Evolutionary conservation across 2,113 vertebrate species (phyloP).

Genomic region (Rhinogobius similis): DNA sequence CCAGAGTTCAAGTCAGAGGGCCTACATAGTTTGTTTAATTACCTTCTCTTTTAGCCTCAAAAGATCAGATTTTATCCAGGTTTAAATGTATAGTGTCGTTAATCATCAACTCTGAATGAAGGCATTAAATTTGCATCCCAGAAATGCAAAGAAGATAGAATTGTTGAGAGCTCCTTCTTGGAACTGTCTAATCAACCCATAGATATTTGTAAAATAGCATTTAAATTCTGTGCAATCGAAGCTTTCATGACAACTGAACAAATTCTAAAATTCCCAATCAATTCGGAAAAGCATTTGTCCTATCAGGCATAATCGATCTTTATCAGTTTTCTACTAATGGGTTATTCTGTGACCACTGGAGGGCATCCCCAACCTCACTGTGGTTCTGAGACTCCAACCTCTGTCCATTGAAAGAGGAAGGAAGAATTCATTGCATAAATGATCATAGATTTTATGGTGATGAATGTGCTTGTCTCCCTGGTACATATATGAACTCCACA

Average conservation of each 20-base stretch:
- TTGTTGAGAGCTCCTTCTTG: no score
- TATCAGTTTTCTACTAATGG: constrained; percentile 3
- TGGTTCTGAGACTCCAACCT: constrained; percentile 3
- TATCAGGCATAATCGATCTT: background rate
- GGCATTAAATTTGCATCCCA: no score
- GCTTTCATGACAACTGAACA: no score
- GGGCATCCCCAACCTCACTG: constrained; percentile 65
- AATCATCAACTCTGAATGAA: no score
- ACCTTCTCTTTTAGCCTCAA: background rate
- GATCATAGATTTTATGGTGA: background rate
- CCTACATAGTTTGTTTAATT: background rate
- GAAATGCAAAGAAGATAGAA: no score
- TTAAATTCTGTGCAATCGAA: no score
- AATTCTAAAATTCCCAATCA: background rate
- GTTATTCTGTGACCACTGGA: constrained; percentile 66
- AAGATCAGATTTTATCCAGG: no score
- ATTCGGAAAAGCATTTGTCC: background rate
- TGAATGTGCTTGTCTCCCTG: background rate
- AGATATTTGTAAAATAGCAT: no score
- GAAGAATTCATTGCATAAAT: background rate
- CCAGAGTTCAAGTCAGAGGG: no score
- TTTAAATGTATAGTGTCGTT: no score
- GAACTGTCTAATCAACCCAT: no score
- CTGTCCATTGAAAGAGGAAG: background rate
- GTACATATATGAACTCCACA: background rate